Conservation (phyloP, 2,113 vertebrate species). For the Mastomys natalensis region DNA sequence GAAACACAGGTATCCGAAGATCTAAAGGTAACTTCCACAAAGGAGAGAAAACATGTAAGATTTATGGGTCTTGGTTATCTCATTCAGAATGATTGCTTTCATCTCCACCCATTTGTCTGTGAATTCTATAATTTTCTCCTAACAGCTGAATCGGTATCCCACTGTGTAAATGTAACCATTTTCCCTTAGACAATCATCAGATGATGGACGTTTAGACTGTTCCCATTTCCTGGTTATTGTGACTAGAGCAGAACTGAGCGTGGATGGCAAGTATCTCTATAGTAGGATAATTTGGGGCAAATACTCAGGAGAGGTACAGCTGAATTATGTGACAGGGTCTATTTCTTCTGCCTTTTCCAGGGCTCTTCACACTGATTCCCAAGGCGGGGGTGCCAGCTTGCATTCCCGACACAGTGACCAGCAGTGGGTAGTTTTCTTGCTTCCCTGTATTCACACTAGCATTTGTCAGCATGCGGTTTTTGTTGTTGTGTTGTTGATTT, state of each 20-base stretch:
- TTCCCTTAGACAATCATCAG: neutral
- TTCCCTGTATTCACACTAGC: neutral
- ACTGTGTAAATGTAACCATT: neutral
- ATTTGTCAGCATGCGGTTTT: neutral
- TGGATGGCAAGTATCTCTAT: neutral
- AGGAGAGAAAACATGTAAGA: neutral
- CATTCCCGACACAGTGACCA: neutral
- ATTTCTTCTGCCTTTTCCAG: neutral
- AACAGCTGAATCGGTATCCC: neutral
- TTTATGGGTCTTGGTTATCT: neutral
- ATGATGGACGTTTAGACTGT: neutral
- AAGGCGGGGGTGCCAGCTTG: neutral
- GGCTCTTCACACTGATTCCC: neutral
- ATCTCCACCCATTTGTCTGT: neutral
- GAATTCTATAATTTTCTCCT: neutral
- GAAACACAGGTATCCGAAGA: neutral
- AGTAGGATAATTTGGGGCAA: neutral
- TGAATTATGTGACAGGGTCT: neutral
- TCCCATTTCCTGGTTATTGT: neutral
- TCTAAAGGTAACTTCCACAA: neutral
- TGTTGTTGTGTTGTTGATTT: neutral
- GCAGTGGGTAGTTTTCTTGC: neutral
- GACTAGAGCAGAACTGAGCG: neutral
- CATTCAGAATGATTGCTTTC: neutral
- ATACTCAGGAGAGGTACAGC: neutral